Base-by-base conservation (phyloP, 2,888 invertebrate genomes). In the Toxonevra muliebris region DNA sequence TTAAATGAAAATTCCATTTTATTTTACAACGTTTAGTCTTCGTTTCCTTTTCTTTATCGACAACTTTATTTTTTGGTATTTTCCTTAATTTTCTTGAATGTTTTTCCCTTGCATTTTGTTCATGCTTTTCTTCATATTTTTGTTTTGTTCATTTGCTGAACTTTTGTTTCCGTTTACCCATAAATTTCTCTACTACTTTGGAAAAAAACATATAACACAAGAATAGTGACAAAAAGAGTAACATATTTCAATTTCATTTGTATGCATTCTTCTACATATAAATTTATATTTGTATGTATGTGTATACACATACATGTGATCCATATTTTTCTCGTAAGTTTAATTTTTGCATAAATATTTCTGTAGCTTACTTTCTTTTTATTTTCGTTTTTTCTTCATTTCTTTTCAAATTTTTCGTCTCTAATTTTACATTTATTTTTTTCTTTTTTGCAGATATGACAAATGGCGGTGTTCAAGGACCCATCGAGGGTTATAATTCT, bases 391-490 rank as follows among this genome's bases (percentile, higher is more conserved):
- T 7, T 30, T 30, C 7, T 30, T 30, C 2, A 7, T 30, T 30
- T 2, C 2, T 4, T 30, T 30, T 30, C 30, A 30, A 30, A 7
- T 7, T n/a, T n/a, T n/a, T n/a, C n/a, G n/a, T n/a, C n/a, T n/a
- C n/a, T n/a, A n/a, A n/a, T n/a, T n/a, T n/a, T n/a, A n/a, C 17
- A 19, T 58, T 59, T 52, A 50, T 41, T 7, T 20, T 50, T 41
- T 50, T 45, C 59, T 45, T 20, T 60, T 66, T 69, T 79, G 20
- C 76, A 85, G 85, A 82, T 77, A 77, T 83, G 76, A 81, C 84
- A 74, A 81, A 79, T 75, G 84, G 84, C 70, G 85, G 84, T 63
- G 74, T 85, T 20, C 83, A 84, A 72, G 84, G 84, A 69, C 84
- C 85, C 71, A 78, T 83, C 41, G 81, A 85, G 72, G 79, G 81